A percentile compares a stretch with the other conserved stretches of the same genome.
Evolutionary conservation across 2,888 invertebrate genomes (phyloP).

Genomic region (Andricus quercusramuli): DNA sequence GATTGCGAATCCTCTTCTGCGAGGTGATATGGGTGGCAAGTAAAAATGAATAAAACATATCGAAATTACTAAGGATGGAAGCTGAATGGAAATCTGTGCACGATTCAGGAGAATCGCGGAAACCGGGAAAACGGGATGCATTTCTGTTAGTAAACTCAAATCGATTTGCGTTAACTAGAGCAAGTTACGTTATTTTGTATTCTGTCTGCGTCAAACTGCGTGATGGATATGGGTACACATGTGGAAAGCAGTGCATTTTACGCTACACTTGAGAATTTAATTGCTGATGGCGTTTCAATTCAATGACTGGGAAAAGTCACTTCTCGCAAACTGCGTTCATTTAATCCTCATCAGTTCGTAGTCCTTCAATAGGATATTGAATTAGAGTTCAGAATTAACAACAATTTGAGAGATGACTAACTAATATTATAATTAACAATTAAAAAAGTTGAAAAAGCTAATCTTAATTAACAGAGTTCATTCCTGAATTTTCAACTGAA

Average conservation of each 20-base stretch:
- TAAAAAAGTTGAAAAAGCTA: no score
- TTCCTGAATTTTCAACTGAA: no score
- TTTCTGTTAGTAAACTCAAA: conserved; percentile 21
- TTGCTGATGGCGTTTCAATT: background rate
- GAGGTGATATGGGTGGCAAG: background rate
- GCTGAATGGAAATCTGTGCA: conserved; percentile 34
- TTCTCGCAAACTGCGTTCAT: background rate
- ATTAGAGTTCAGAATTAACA: no score
- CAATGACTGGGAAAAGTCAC: conserved; percentile 5
- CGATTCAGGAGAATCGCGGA: conserved; percentile 10
- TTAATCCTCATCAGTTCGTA: background rate
- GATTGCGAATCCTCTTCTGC: background rate
- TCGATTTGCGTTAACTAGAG: conserved; percentile 33
- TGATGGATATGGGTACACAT: conserved; percentile 16
- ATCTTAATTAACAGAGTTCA: no score
- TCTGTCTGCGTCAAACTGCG: conserved; percentile 18
- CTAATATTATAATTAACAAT: no score
- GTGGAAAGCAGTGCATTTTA: conserved; percentile 27
- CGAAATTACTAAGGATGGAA: conserved; percentile 4
- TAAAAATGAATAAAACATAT: conserved; percentile 12
- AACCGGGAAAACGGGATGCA: background rate
- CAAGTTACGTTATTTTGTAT: conserved; percentile 29
- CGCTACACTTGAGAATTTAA: conserved; percentile 9
- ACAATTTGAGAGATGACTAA: no score
- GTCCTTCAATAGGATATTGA: no score